These are phyloP conservation scores for Monochamus saltuarius DNA, from an alignment of 1,140 invertebrate species.

Conservation along the genomic window DNA sequence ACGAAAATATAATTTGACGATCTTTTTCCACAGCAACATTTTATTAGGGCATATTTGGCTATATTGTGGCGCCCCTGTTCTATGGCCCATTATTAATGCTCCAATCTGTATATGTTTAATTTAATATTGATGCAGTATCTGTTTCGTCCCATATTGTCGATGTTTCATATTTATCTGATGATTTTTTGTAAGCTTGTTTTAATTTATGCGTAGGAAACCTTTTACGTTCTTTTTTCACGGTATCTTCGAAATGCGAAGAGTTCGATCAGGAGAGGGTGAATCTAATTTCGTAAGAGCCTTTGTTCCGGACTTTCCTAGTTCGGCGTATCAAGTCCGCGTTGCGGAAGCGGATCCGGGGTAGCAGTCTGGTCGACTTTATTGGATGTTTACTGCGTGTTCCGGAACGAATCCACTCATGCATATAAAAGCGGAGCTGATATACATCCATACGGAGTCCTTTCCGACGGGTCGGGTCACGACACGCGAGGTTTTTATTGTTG, in stretches of 20 bases:
- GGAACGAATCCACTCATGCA: slow-evolving; percentile 29
- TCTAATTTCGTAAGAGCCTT: slow-evolving; percentile 13
- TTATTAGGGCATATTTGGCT: no score
- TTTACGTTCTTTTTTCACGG: not conserved
- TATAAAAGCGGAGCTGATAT: slow-evolving; percentile 32
- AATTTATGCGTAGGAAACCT: no score
- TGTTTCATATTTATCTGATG: no score
- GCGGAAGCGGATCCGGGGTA: slow-evolving; percentile 24
- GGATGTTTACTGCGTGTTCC: slow-evolving; percentile 35
- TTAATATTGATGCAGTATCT: no score
- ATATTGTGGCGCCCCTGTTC: no score
- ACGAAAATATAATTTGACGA: no score
- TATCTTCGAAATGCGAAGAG: not conserved
- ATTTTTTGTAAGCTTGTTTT: no score
- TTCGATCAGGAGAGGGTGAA: slow-evolving; percentile 1
- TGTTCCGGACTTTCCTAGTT: slow-evolving; percentile 6
- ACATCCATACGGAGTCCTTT: slow-evolving; percentile 9
- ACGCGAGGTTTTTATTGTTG: not conserved
- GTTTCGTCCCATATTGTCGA: no score
- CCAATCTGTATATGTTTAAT: no score
- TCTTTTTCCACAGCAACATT: no score
- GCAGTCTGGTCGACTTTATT: slow-evolving; percentile 28
- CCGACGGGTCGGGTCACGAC: not conserved
- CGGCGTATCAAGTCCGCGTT: slow-evolving; percentile 14
- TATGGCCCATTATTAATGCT: no score